Base-by-base conservation (phyloP, 2,888 invertebrate species). In the Nudaria mundana region DNA sequence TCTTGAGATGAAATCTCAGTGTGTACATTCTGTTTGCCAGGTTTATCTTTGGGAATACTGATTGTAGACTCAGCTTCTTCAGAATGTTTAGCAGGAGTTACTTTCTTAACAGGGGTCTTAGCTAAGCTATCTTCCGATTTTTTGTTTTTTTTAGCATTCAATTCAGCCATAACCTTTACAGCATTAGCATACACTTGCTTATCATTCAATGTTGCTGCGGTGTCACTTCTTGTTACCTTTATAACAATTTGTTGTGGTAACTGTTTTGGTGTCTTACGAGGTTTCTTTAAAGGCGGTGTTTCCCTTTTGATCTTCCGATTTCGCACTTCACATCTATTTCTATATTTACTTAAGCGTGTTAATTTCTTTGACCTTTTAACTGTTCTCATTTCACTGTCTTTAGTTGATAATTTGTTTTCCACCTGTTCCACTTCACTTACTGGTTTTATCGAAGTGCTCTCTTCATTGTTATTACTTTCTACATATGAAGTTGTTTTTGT, bases 161-260 rank as follows among this genome's bases (percentile, higher is more conserved):
- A 3, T 20, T 35, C 75, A 12, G 75, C 58, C 66, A 83, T 73
- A 23, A 82, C 56, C 63, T 69, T 73, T 1, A 75, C 63, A 26
- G 85, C 80, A 39, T 80, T 84, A 49, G 80, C 78, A 58, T 80
- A 82, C 22, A 70, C 72, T 23, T 51, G 48, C 57, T 76, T 77
- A 35, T 71, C 62, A 48, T 80, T 75, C 8, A 75, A 42, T 24
- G 67, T 48, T 14, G 56, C 50, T 12, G 64, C 56, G 31, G 56
- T 50, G 37, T 56, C 56, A 41, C 48, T 44, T n/a, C 33, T 39
- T 14, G 46, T 42, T 1, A 56, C 37, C 16, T 45, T 48, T 34
- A 49, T 45, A 24, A 45, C 33, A 11, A 3, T 3, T 11, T 16
- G 48, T 22, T 15, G 10, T 18, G 42, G 25, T 10, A 56, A 23